These are phyloP conservation scores for Stratiolaelaps scimitus DNA, from an alignment of 1,140 invertebrate genomes.

Conservation along the genomic window DNA sequence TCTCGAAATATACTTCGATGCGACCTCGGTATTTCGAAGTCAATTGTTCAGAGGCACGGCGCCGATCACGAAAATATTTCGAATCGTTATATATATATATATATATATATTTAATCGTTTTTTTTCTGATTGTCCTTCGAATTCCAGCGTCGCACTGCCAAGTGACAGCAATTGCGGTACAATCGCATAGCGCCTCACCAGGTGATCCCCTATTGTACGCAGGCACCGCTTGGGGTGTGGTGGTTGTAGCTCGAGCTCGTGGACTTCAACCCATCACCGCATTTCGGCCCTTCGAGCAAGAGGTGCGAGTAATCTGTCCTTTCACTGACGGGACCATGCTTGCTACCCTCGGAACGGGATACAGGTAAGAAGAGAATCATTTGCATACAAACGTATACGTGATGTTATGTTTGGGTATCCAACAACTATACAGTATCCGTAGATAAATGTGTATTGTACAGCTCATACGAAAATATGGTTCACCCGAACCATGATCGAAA, in stretches of 20 bases:
- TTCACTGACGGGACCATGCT: conserved; percentile 15
- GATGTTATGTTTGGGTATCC: too few relatives aligned
- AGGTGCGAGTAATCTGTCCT: conserved; percentile 49
- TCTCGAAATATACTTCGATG: too few relatives aligned
- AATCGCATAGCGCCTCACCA: conserved; percentile 46
- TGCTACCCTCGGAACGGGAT: conserved; percentile 15
- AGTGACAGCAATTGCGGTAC: conserved; percentile 62
- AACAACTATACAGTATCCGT: too few relatives aligned
- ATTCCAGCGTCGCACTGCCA: conserved; percentile 40
- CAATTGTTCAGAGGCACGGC: too few relatives aligned
- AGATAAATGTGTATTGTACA: too few relatives aligned
- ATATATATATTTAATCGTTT: too few relatives aligned
- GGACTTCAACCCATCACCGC: conserved; percentile 71
- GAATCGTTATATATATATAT: too few relatives aligned
- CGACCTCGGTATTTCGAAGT: too few relatives aligned
- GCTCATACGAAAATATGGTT: too few relatives aligned
- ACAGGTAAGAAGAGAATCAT: conserved; percentile 17
- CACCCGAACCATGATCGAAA: too few relatives aligned
- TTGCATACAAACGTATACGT: too few relatives aligned
- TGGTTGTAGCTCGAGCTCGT: conserved; percentile 67
- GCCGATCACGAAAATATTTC: too few relatives aligned
- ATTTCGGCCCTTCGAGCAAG: conserved; percentile 74
- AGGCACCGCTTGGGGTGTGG: conserved; percentile 79
- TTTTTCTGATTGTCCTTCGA: background rate
- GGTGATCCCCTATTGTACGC: conserved; percentile 52